phyloP scores from a whole-genome alignment of 2,797 vertebrate species.

The Hoplostethus atlanticus region DNA sequence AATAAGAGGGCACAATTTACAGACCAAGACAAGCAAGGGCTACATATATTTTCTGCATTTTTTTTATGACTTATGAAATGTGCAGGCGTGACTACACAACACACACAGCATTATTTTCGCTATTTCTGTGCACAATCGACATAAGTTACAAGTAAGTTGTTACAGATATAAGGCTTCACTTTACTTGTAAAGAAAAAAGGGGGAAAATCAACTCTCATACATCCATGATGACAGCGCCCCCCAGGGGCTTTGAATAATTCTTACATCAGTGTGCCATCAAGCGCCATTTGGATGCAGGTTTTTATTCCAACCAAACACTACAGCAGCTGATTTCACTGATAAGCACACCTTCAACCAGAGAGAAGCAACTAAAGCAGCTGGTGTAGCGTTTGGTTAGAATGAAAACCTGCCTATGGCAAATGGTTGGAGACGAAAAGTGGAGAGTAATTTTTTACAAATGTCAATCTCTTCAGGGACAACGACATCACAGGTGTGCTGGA shows the following conservation, averaged over 20 bases:
- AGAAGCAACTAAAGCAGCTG: no score
- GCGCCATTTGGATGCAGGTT: no score
- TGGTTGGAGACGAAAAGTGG: no score
- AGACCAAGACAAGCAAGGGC: background rate
- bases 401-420: no score
- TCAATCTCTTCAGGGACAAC: slow-evolving; percentile 83
- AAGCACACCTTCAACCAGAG: no score
- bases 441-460: background rate
- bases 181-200: background rate
- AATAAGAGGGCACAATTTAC: background rate
- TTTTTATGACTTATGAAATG: no score
- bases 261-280: slow-evolving; percentile 15
- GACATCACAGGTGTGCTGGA: slow-evolving; percentile 98
- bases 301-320: no score
- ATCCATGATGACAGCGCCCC: slow-evolving; percentile 47
- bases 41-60: no score
- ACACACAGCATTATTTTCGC: background rate
- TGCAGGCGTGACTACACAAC: background rate
- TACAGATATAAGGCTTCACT: background rate
- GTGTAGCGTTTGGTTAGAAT: no score
- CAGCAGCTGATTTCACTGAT: no score
- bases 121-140: no score
- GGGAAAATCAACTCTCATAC: background rate
- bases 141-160: background rate
- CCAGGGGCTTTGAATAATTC: slow-evolving; percentile 18